phyloP scores from a whole-genome alignment of 2,797 vertebrate genomes.

The Tragelaphus eurycerus region DNA sequence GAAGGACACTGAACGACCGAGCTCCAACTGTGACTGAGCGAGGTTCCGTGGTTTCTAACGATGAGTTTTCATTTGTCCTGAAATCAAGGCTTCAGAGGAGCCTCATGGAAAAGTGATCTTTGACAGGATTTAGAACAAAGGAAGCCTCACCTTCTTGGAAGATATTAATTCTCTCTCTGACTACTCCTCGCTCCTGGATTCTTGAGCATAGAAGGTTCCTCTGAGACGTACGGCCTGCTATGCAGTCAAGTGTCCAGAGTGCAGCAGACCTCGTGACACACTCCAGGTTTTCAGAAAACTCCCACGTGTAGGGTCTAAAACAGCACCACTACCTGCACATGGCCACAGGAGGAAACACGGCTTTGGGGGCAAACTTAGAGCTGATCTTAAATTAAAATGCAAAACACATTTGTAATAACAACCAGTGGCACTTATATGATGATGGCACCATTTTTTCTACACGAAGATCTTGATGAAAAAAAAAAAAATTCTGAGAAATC shows the following conservation, averaged over 20 bases:
- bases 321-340: background rate
- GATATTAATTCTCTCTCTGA: background rate
- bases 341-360: fast-evolving
- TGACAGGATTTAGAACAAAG: background rate
- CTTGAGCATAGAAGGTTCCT: background rate
- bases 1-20: background rate
- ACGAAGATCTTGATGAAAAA: background rate
- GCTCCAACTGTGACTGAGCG: background rate
- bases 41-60: background rate
- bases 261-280: background rate
- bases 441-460: background rate
- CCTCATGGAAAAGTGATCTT: background rate
- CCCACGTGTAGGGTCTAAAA: fast-evolving
- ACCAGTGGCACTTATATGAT: background rate
- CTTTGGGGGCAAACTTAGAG: background rate
- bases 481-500: background rate
- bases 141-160: background rate
- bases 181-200: background rate
- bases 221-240: background rate
- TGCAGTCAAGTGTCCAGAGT: background rate
- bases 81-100: background rate
- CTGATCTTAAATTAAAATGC: background rate
- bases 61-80: background rate
- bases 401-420: background rate
- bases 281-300: too few relatives aligned